Percentiles rank a stretch among this genome's conserved stretches.
Evolutionary conservation across 2,113 vertebrate genomes (phyloP).

Genomic region (Lepidothrix coronata): DNA sequence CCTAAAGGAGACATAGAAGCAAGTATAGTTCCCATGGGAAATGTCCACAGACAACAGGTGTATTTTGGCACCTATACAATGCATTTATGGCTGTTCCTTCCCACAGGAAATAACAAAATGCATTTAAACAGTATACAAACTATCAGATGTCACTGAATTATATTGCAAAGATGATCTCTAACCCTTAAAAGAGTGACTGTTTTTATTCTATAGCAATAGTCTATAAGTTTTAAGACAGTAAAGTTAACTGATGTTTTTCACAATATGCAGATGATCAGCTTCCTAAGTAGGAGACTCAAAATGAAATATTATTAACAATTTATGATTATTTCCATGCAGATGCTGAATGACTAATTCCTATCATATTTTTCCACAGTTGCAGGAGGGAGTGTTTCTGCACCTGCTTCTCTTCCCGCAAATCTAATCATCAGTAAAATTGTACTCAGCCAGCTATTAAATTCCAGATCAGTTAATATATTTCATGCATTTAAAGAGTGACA

Average conservation of each 20-base stretch:
- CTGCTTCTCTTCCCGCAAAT: conserved; percentile 28
- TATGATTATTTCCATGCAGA: conserved; percentile 26
- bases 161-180: background rate
- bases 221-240: background rate
- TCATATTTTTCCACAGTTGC: conserved; percentile 27
- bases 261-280: background rate
- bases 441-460: conserved; percentile 18
- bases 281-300: background rate
- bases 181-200: background rate
- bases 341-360: conserved; percentile 24
- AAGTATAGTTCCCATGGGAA: background rate
- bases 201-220: background rate
- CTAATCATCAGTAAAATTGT: conserved; percentile 17
- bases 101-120: background rate
- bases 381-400: conserved; percentile 19
- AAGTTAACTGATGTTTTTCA: background rate
- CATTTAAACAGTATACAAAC: background rate
- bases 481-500: background rate
- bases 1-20: background rate
- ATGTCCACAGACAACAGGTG: background rate
- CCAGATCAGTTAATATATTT: background rate
- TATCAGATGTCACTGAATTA: background rate
- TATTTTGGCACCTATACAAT: background rate
- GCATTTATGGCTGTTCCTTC: background rate
- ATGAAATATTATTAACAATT: conserved; percentile 29